These are phyloP conservation scores for Australoheros scitulus DNA, from an alignment of 2,113 vertebrate genomes.

Conservation along the genomic window DNA sequence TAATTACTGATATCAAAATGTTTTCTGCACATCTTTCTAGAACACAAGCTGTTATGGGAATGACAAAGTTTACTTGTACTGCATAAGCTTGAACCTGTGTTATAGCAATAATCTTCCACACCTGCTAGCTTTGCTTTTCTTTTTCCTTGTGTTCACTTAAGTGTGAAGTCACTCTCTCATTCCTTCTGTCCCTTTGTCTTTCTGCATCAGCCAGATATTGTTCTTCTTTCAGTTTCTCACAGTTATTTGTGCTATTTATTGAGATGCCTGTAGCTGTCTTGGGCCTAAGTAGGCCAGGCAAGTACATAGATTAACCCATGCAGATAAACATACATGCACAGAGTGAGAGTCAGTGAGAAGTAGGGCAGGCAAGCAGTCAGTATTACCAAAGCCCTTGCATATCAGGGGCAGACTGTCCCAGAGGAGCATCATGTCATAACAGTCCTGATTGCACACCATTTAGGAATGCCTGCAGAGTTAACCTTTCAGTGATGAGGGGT, in stretches of 20 bases:
- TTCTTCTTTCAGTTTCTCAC: slow-evolving; percentile 7
- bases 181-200: slow-evolving; percentile 4
- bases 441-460: slow-evolving; percentile 74
- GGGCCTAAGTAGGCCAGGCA: slow-evolving; percentile 64
- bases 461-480: slow-evolving; percentile 73
- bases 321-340: slow-evolving; percentile 25
- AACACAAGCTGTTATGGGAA: not conserved
- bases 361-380: slow-evolving; percentile 66
- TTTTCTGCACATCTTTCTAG: not conserved
- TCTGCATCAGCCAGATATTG: slow-evolving; percentile 4
- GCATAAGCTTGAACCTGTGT: not conserved
- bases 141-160: not conserved
- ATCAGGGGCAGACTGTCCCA: slow-evolving; percentile 67
- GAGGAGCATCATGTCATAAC: slow-evolving; percentile 76
- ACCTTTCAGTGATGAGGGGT: slow-evolving; percentile 71
- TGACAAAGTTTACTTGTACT: not conserved
- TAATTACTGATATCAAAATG: not conserved
- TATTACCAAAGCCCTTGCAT: slow-evolving; percentile 62
- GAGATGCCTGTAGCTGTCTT: slow-evolving; percentile 59
- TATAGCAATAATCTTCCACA: not conserved
- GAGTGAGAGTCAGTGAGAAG: slow-evolving; percentile 56
- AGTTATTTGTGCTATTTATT: slow-evolving; percentile 40
- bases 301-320: slow-evolving; percentile 32
- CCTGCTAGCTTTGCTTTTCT: not conserved
- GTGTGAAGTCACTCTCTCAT: not conserved